These are phyloP conservation scores for Rapana venosa DNA, from an alignment of 2,888 invertebrate genomes.

Conservation along the genomic window DNA sequence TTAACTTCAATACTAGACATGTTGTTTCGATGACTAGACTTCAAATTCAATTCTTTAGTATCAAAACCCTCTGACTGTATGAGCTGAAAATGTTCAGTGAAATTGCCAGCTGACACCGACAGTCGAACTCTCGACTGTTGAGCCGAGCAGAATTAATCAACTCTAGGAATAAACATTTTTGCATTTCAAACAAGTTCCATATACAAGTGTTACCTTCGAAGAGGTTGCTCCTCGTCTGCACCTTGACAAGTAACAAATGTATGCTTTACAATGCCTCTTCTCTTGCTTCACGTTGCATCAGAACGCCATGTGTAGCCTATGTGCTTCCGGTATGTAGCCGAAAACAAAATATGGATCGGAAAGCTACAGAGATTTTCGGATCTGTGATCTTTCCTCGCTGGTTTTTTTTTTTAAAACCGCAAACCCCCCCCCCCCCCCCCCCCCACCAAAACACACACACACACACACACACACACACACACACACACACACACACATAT, in stretches of 20 bases:
- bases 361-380: not conserved
- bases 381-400: no score
- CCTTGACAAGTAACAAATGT: not conserved
- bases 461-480: not conserved
- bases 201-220: not conserved
- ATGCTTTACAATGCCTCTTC: not conserved
- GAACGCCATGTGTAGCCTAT: slow-evolving; percentile 37
- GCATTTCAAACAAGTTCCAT: not conserved
- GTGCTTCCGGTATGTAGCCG: slow-evolving; percentile 26
- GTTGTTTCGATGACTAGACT: no score
- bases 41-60: no score
- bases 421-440: not conserved
- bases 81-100: no score
- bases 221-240: not conserved
- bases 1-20: not conserved
- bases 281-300: slow-evolving; percentile 43
- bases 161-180: no score
- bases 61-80: no score
- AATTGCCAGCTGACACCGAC: no score
- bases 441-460: not conserved
- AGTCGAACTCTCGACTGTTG: no score
- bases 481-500: not conserved
- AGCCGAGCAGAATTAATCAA: no score
- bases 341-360: not conserved
- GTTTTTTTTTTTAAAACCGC: not conserved